Base-by-base conservation (phyloP, 2,113 vertebrate species). In the Lethenteron camtschaticum region DNA sequence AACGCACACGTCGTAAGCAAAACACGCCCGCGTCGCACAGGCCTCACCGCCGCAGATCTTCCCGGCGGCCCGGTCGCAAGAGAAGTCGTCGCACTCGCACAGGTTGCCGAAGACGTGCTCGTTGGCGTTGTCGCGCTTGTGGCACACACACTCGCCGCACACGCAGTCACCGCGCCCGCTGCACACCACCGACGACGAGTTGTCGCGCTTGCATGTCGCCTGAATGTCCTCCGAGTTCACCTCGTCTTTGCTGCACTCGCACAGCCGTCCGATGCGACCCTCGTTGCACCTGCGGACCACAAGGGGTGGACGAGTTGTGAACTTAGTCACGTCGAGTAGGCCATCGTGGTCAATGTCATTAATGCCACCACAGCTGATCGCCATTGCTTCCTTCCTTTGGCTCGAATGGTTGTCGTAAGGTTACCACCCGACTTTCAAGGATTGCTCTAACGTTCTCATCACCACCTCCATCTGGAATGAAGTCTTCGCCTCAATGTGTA, bases 241-340 rank as follows among this genome's bases (percentile, higher is more conserved):
- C 73, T 99, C 89, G 18, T 96, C 89, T 13, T 86, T 94, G 77
- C 90, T 96, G 72, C 94, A 96, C 78, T 99, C 94, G 69, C 94
- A 99, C 0, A 79, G 73, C 2, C 85, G 83, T 11, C 94, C 91
- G 10, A 96, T 95, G 4, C 89, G 90, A 0, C 90, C 90, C 1
- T 89, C 85, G 0, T 96, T 91, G 75, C 94, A 99, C 68, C 94
- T 99, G 41, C 41, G 6, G 41, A 41, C 41, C 41, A 41, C 41
- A 7, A 41, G 41, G 41, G 41, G 41, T 41, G 41, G 41, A 41
- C 41, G 41, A 41, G 41, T 41, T 41, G 41, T 41, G 41, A 41
- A 41, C 41, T 41, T 41, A 2, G 5, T 41, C 41, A 7, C 41
- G 41, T 41, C 41, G 41, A 41, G 41, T 41, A 41, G 41, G 41